Evolutionary conservation across 2,113 vertebrate species (phyloP).

Genomic region (Dasyurus viverrinus): DNA sequence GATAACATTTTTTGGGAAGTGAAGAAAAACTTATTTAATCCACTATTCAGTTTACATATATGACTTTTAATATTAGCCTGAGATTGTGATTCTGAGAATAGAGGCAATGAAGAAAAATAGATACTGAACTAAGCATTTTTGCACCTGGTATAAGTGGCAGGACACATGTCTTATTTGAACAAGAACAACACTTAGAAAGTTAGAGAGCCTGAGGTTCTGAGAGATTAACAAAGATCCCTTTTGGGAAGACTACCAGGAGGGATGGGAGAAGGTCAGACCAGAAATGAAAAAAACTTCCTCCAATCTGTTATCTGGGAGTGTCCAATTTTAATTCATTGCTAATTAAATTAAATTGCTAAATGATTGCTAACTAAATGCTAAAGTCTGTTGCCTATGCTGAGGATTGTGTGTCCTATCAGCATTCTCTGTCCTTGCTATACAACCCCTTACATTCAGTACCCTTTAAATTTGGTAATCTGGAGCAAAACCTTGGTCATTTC

Average conservation of each 20-base stretch:
- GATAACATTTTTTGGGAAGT: background rate
- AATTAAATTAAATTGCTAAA: too few relatives aligned
- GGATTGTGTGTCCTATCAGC: background rate
- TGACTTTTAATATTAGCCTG: background rate
- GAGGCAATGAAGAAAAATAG: background rate
- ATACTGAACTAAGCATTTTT: background rate
- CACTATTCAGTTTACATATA: background rate
- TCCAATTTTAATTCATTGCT: background rate
- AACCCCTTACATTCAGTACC: background rate
- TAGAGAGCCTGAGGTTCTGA: background rate
- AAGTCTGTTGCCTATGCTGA: background rate
- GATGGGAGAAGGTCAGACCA: background rate
- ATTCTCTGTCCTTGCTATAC: background rate
- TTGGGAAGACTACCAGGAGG: background rate
- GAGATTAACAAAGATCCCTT: background rate
- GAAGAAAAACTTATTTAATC: background rate
- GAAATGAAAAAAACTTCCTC: background rate
- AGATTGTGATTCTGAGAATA: background rate
- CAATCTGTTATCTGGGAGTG: background rate
- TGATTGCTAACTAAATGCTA: background rate
- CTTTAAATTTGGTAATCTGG: background rate
- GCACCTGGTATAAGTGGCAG: background rate
- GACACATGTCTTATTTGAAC: background rate
- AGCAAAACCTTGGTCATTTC: background rate
- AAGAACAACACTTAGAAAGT: background rate